phyloP scores from a whole-genome alignment of 2,888 invertebrate species.

The Cantharis lateralis region DNA sequence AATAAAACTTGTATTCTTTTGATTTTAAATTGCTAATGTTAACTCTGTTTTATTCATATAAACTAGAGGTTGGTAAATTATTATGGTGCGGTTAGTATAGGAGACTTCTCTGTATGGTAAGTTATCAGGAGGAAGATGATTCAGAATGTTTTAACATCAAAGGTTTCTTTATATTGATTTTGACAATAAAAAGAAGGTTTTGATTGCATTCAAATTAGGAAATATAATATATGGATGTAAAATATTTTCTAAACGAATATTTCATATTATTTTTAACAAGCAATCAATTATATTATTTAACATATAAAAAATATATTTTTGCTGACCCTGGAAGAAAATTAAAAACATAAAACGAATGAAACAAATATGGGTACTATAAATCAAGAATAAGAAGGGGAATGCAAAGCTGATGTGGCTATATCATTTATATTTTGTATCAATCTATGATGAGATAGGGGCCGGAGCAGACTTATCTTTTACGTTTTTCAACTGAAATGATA shows the following conservation, averaged over 20 bases:
- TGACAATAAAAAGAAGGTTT: neutral
- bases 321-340: slow-evolving; percentile 26
- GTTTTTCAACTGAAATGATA: slow-evolving; percentile 40
- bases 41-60: neutral
- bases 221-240: neutral
- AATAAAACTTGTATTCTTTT: neutral
- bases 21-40: neutral
- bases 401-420: slow-evolving; percentile 46
- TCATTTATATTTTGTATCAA: slow-evolving; percentile 51
- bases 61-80: neutral
- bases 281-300: neutral
- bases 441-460: slow-evolving; percentile 47
- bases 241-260: neutral
- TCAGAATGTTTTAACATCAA: neutral
- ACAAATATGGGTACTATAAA: slow-evolving; percentile 46
- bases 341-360: slow-evolving; percentile 39
- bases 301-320: slow-evolving; percentile 20
- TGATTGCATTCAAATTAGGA: neutral
- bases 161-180: neutral
- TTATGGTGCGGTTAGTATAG: neutral
- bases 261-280: neutral
- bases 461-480: slow-evolving; percentile 46
- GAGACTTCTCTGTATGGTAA: neutral
- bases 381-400: slow-evolving; percentile 45
- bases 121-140: neutral